A percentile compares a stretch with the other conserved stretches of the same genome.
phyloP scores from a whole-genome alignment of 2,113 vertebrate genomes.

The Sceloporus tristichus region DNA sequence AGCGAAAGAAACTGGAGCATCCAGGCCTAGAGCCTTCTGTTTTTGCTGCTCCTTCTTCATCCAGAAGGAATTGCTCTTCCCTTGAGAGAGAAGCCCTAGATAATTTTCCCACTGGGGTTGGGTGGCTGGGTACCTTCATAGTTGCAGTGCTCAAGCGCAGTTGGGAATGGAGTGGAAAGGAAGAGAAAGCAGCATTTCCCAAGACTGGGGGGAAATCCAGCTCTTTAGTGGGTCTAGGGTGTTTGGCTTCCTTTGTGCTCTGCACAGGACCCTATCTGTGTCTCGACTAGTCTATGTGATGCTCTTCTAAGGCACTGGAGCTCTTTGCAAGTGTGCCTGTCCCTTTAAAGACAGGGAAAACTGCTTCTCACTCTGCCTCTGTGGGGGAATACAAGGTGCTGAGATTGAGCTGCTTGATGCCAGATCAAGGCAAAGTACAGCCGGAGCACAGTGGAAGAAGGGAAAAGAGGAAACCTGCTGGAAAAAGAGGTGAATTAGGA shows the following conservation, averaged over 20 bases:
- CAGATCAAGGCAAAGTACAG: conserved; percentile 32
- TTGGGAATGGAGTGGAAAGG: not conserved
- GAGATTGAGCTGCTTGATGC: conserved; percentile 47
- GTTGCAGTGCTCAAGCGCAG: not conserved
- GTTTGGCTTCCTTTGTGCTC: not conserved
- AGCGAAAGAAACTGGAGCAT: not conserved
- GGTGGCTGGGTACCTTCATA: not conserved
- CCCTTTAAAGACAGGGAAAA: conserved; percentile 49
- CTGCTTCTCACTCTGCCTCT: conserved; percentile 32
- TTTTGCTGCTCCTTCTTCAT: not conserved
- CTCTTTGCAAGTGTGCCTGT: conserved; percentile 33
- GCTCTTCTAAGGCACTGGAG: conserved; percentile 12
- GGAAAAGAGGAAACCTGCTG: conserved; percentile 30
- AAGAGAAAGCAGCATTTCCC: not conserved
- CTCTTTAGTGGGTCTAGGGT: not conserved
- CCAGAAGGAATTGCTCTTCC: not conserved
- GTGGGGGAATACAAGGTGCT: conserved; percentile 40
- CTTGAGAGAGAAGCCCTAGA: conserved; percentile 18
- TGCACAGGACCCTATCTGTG: not conserved
- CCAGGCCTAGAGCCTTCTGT: not conserved
- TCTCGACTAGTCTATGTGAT: not conserved
- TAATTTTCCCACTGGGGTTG: not conserved
- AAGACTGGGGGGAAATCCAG: not conserved
- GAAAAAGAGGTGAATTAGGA: conserved; percentile 45
- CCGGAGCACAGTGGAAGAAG: conserved; percentile 17